Conservation (phyloP, 2,888 invertebrate species). For the Andrena dorsata region DNA sequence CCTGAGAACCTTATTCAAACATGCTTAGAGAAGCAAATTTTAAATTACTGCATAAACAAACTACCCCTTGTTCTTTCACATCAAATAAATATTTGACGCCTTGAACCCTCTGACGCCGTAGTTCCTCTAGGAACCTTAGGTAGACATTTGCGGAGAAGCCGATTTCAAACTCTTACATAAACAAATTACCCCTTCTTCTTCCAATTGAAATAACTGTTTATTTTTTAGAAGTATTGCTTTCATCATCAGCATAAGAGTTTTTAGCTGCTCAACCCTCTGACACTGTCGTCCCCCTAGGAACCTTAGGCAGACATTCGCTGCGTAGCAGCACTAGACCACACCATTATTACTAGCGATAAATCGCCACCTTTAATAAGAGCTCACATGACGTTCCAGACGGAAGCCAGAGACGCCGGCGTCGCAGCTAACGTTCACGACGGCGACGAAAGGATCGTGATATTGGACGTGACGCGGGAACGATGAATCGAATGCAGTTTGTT, state of each 20-base stretch:
- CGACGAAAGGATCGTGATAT: conserved; percentile 55
- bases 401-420: conserved; percentile 56
- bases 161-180: no score
- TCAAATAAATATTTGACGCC: no score
- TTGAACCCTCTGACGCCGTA: no score
- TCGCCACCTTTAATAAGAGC: conserved; percentile 84
- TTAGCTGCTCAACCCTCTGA: conserved; percentile 22
- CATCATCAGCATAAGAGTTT: neutral
- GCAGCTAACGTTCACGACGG: conserved; percentile 25
- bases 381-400: conserved; percentile 66
- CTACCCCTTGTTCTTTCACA: no score
- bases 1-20: no score
- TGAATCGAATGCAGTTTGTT: neutral
- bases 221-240: neutral
- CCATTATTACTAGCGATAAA: conserved; percentile 84
- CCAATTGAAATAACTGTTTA: conserved; percentile 9
- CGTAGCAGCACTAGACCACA: conserved; percentile 79
- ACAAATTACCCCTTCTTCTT: neutral
- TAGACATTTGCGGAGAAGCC: no score
- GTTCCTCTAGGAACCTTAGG: no score
- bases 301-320: conserved; percentile 65
- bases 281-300: conserved; percentile 22
- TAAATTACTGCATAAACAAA: no score
- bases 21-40: no score
- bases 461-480: conserved; percentile 18